Evolutionary conservation across 1,140 invertebrate genomes (phyloP), one percentile per base, ranked within the genome.

Genomic region (Monomorium pharaonis): DNA sequence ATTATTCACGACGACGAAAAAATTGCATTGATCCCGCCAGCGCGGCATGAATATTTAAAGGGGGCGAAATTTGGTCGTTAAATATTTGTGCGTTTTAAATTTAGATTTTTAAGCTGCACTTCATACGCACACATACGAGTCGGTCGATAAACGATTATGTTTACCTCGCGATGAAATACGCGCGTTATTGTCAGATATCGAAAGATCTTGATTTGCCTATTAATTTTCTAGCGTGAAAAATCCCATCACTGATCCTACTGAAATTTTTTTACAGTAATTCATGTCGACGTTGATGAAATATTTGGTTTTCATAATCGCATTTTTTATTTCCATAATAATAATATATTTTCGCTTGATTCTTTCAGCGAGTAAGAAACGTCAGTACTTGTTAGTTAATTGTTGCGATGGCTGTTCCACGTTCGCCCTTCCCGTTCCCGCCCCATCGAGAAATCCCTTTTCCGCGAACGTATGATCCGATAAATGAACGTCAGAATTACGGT

Each of bases 391-490:
- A 37, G 37, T 37, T 37, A 72, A 54, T 37, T 30, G 51, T 58
- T 14, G 14, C 21, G 30, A 14, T 5, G 3, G 14, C 5, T 44
- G 10, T 77, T 16, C 12, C 30, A 9, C 30, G 3, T 33, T 24
- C 42, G 33, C 37, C 21, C 14, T 42, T 85, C 54, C 7, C 42
- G 9, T 7, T 9, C 0, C 2, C 2, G 6, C 0, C 18, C 4
- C 18, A n/a, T 27, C 49, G 4, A 30, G 47, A n/a, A n/a, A 12
- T 3, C 18, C 7, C 9, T 21, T 12, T 69, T 72, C 12, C 33
- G 37, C 24, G 24, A 56, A 67, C 47, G 58, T 37, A 44, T 27
- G 84, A 37, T 27, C n/a, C 75, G 74, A 44, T 83, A 83, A 83
- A 83, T 74, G 60, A 47, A 33, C 33, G 30, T 72, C 24, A 12